Base-by-base conservation (phyloP, 2,888 invertebrate genomes). In the Hecatera dysodea region DNA sequence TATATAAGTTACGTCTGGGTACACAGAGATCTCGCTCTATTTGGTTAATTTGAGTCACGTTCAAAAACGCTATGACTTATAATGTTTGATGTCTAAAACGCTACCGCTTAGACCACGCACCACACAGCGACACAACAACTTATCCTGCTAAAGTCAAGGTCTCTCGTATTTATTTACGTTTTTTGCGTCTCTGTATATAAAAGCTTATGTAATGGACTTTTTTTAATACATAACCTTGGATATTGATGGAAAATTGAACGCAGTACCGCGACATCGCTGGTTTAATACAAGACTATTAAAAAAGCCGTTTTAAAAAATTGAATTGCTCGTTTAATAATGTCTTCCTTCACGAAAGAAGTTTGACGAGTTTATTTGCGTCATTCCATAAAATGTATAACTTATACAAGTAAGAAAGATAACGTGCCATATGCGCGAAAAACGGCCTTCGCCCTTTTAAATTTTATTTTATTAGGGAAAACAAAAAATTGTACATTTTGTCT, bases 111-210 rank as follows among this genome's bases (percentile, higher is more conserved):
- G 1, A 29, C 1, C 12, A 5, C 1, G 8, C 0, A 1, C 56
- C 67, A 44, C 48, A 17, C n/a, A 5, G 11, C 2, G 24, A 22
- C 44, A 50, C 29, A 48, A 19, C n/a, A 64, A 48, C 33, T 36
- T 44, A 48, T 74, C 39, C 15, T 57, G 24, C 8, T 44, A 39
- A 72, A 61, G 15, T 76, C 78, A 79, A 79, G 78, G 81, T 42
- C n/a, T 11, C 17, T 6, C 5, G 60, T 78, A 70, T 78, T 78
- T 78, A 76, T 79, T 79, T 81, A 71, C 60, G 64, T 81, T 81
- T 80, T 78, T 79, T 79, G 60, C 78, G 60, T 46, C 15, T 44
- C 6, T 15, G 57, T 39, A 65, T 59, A 64, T 55, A 76, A 59
- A 63, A 64, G 36, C 27, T 77, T 61, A 46, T 57, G 15, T 75